Conservation (phyloP, 2,113 vertebrate genomes). For the Coracopsis vasa region DNA sequence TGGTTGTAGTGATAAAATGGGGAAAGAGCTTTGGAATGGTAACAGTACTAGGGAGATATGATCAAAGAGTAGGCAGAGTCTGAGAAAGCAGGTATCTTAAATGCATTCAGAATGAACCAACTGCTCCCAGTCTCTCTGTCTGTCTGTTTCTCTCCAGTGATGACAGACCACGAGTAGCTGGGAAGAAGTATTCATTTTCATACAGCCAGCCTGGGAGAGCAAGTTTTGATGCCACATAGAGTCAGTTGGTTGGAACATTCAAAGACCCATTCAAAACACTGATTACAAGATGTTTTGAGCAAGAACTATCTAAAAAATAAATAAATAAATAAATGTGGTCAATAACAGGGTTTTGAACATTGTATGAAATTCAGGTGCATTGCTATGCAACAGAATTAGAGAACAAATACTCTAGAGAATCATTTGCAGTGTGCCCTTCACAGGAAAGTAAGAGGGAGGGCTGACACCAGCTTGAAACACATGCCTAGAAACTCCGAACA, state of each 20-base stretch:
- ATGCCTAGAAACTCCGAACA: not conserved
- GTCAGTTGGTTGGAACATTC: not conserved
- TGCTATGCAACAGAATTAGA: not conserved
- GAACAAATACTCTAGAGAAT: not conserved
- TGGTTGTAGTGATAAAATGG: not conserved
- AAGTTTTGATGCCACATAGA: not conserved
- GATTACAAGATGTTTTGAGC: not conserved
- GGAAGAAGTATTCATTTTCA: not conserved
- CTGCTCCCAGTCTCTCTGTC: not conserved
- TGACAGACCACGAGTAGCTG: not conserved
- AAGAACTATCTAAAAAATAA: not conserved
- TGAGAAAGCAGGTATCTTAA: not conserved
- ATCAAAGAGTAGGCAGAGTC: not conserved
- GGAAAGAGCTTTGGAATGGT: not conserved
- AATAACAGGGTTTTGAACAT: not conserved
- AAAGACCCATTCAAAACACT: not conserved
- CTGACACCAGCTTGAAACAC: not conserved
- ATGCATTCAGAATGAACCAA: not conserved
- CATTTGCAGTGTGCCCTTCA: not conserved
- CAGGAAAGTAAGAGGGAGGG: not conserved
- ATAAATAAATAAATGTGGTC: not conserved
- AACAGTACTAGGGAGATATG: not conserved
- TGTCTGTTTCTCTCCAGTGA: not conserved
- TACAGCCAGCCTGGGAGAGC: fast-evolving
- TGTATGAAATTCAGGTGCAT: not conserved